Base-by-base conservation (phyloP, 1,140 invertebrate genomes). In the Periplaneta americana region DNA sequence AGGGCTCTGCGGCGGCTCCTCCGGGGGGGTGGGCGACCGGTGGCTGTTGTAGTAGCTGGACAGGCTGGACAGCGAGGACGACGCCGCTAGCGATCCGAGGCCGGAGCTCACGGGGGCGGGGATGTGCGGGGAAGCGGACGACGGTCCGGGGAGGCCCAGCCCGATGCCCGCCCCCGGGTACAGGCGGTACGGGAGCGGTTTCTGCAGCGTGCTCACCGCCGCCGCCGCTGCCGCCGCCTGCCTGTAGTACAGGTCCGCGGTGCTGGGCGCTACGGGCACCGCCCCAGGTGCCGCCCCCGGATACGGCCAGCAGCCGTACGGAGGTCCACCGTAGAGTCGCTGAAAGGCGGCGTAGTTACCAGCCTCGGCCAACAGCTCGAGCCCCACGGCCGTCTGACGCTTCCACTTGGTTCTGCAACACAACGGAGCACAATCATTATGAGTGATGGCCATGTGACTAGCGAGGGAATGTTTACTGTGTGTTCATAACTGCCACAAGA, bases 371-470 rank as follows among this genome's bases (percentile, higher is more conserved):
- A 99, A 89, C 31, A 99, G 92, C 88, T 99, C 98, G 83, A 99
- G 89, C 0, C 98, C 98, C 0, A 99, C 98, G 0, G 98, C 97
- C 4, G 98, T 98, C 89, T 99, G 98, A 10, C 98, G 93, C 88
- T 99, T 99, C 98, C 98, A 99, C 91, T 99, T 99, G 85, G 98
- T 99, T 90, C 98, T 99, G 93, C 17, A 90, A 91, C 87, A 85
- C 90, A 82, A 83, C 81, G 81, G 17, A 48, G 37, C n/a, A n/a
- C n/a, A n/a, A n/a, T n/a, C n/a, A n/a, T n/a, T n/a, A n/a, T n/a
- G n/a, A n/a, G n/a, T n/a, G n/a, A n/a, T n/a, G n/a, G n/a, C n/a
- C n/a, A n/a, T n/a, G n/a, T n/a, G n/a, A n/a, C n/a, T n/a, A n/a
- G n/a, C n/a, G n/a, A n/a, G n/a, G n/a, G n/a, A n/a, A n/a, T n/a